Conservation (phyloP, 2,888 invertebrate species). For the Metopia argyrocephala region DNA sequence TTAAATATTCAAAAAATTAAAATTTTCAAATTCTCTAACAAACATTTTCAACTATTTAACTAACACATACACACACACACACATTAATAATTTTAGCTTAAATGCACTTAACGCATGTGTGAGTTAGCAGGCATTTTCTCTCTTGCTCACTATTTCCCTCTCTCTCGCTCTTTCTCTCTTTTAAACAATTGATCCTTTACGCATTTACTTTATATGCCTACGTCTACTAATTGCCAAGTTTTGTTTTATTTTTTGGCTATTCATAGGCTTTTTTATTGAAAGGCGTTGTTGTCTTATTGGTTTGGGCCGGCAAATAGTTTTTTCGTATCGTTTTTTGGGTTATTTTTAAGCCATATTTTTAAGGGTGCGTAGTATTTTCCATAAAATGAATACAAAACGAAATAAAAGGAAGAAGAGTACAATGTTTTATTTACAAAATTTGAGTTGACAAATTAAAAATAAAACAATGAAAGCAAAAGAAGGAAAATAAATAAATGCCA, state of each 20-base stretch:
- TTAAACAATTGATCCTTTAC: conserved; percentile 51
- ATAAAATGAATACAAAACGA: conserved; percentile 21
- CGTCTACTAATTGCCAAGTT: conserved; percentile 53
- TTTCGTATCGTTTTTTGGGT: conserved; percentile 18
- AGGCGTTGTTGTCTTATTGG: conserved; percentile 60
- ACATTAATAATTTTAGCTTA: conserved; percentile 4
- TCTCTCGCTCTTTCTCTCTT: not conserved
- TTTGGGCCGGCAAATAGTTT: conserved; percentile 57
- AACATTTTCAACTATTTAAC: not conserved
- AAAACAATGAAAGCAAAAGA: not conserved
- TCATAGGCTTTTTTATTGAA: conserved; percentile 54
- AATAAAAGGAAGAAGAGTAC: not conserved
- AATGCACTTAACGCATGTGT: conserved; percentile 31
- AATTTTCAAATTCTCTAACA: conserved; percentile 22
- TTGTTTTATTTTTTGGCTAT: conserved; percentile 39
- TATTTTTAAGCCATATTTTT: conserved; percentile 47
- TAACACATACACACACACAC: not conserved
- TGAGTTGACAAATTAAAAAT: conserved; percentile 42
- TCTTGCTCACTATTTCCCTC: not conserved
- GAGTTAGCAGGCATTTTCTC: conserved; percentile 45
- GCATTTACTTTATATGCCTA: conserved; percentile 46
- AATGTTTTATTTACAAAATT: conserved; percentile 28
- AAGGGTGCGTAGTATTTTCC: conserved; percentile 53
- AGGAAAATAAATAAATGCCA: not conserved
- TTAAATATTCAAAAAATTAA: too few relatives aligned